Percentiles rank a stretch among this genome's conserved stretches.
Conservation (phyloP, 2,113 vertebrate genomes). For the Sakesphorus luctuosus region DNA sequence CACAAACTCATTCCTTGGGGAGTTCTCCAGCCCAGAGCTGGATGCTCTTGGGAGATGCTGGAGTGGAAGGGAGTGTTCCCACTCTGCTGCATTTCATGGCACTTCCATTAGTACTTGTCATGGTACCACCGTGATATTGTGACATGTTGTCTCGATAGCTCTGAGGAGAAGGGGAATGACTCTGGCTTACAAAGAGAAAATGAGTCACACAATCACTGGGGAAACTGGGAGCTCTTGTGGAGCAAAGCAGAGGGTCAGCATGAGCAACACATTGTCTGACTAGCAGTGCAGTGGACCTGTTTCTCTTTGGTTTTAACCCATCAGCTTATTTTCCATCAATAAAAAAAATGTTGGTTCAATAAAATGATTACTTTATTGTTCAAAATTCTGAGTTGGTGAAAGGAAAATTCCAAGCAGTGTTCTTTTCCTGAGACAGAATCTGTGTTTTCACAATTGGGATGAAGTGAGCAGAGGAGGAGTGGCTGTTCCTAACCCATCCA, state of each 20-base stretch:
- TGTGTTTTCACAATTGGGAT: not conserved
- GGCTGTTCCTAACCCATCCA: not conserved
- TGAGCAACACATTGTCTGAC: accelerated
- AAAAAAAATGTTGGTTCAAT: not conserved
- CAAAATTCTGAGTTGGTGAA: not conserved
- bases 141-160: not conserved
- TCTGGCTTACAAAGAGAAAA: conserved; percentile 10
- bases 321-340: not conserved
- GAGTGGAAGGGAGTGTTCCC: not conserved
- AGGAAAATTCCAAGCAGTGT: not conserved
- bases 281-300: not conserved
- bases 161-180: not conserved
- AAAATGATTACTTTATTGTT: not conserved
- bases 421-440: not conserved
- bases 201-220: not conserved
- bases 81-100: not conserved
- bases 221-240: not conserved
- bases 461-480: not conserved
- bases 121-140: not conserved
- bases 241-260: not conserved
- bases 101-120: not conserved
- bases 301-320: not conserved
- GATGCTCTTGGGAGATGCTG: not conserved
- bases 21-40: not conserved
- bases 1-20: not conserved